Evolutionary conservation across 1,140 invertebrate genomes (phyloP).

Genomic region (Macrocentrus cingulum): DNA sequence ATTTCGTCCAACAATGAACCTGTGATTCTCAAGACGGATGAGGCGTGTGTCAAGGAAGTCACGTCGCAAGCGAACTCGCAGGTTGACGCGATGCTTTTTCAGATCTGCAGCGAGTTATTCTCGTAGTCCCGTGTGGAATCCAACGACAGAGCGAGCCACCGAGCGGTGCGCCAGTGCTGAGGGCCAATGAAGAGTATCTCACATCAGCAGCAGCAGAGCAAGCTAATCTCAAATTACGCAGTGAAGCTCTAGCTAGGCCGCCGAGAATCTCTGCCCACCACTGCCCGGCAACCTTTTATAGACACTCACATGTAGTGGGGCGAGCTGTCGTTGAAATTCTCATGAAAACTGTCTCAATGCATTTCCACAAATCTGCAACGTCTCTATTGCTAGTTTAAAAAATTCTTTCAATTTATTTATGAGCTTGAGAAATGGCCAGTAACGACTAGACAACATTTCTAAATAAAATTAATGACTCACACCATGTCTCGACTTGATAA

Average conservation of each 20-base stretch:
- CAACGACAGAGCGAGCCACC: conserved; percentile 6
- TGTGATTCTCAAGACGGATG: not conserved
- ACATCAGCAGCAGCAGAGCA: too few species aligned
- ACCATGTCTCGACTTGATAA: too few species aligned
- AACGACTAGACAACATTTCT: too few species aligned
- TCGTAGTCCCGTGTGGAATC: conserved; percentile 12
- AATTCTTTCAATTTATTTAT: too few species aligned
- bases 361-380: conserved; percentile 3
- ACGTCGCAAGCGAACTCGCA: not conserved
- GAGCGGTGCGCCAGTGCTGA: not conserved
- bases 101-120: conserved; percentile 19
- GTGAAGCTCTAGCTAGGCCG: conserved; percentile 28
- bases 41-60: not conserved
- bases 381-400: too few species aligned
- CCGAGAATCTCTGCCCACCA: conserved; percentile 33
- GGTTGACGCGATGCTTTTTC: conserved; percentile 4
- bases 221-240: conserved; percentile 43
- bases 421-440: too few species aligned
- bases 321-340: conserved; percentile 28
- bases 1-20: not conserved
- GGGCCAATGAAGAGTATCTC: too few species aligned
- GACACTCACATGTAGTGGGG: conserved; percentile 33
- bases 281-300: conserved; percentile 40
- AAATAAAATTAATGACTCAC: too few species aligned
- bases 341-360: conserved; percentile 19